Conservation (phyloP, 2,797 vertebrate genomes). For the Acrocephalus scirpaceus region DNA sequence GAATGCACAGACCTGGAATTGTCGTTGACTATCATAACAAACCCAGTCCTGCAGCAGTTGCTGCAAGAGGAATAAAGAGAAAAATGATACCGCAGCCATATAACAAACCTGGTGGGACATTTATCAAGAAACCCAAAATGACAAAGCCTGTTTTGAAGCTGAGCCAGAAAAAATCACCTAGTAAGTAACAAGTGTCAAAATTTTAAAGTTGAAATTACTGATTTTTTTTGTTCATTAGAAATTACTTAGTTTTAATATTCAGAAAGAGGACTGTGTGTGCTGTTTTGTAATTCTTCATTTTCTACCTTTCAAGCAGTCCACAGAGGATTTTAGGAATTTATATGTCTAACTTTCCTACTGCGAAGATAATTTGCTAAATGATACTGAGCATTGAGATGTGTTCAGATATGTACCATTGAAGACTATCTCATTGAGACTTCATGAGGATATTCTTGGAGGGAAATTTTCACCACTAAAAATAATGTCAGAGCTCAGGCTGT, state of each 20-base stretch:
- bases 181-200: slow-evolving; percentile 69
- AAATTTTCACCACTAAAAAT: background rate
- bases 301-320: background rate
- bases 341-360: background rate
- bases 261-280: background rate
- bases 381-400: background rate
- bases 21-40: slow-evolving; percentile 82
- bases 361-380: slow-evolving; percentile 3
- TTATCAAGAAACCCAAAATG: slow-evolving; percentile 85
- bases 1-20: slow-evolving; percentile 81
- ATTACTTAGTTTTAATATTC: background rate
- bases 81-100: slow-evolving; percentile 83
- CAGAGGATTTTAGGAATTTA: background rate
- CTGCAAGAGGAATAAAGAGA: slow-evolving; percentile 84
- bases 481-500: background rate
- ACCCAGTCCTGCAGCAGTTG: slow-evolving; percentile 77
- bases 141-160: slow-evolving; percentile 78
- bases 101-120: slow-evolving; percentile 78
- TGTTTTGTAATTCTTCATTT: background rate
- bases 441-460: background rate
- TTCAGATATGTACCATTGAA: background rate
- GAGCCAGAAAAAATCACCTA: slow-evolving; percentile 77
- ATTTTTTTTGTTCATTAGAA: background rate
- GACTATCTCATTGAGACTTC: background rate
- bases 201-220: background rate